Percentiles rank a stretch among this genome's conserved stretches.
Conservation (phyloP, 1,140 invertebrate species). For the Chlorops oryzae region DNA sequence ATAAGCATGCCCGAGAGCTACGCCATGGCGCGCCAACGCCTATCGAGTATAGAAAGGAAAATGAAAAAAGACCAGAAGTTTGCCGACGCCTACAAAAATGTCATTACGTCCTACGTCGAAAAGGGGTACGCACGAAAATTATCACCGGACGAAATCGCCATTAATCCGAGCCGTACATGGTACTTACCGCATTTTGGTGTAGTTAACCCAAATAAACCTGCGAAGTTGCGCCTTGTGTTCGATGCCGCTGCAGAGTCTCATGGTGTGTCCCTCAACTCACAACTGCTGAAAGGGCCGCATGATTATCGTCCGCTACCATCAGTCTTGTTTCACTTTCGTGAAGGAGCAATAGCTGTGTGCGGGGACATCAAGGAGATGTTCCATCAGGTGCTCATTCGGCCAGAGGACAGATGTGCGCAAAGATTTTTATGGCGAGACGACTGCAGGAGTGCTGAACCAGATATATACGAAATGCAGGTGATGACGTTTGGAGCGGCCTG, state of each 20-base stretch:
- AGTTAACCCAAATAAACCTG: constrained; percentile 23
- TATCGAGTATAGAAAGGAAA: constrained; percentile 3
- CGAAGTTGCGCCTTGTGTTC: constrained; percentile 21
- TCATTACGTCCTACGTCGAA: neutral
- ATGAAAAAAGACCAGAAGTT: neutral
- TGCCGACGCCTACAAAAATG: constrained; percentile 4
- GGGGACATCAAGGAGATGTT: constrained; percentile 43
- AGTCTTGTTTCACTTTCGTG: constrained; percentile 25
- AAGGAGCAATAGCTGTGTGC: constrained; percentile 14
- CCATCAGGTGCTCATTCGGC: constrained; percentile 18
- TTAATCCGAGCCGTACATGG: constrained; percentile 16
- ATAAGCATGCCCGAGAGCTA: neutral
- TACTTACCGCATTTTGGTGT: constrained; percentile 35
- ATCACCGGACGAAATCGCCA: neutral
- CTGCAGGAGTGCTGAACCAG: constrained; percentile 3
- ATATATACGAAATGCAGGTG: constrained; percentile 26
- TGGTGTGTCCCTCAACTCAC: constrained; percentile 28
- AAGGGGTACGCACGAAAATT: constrained; percentile 8
- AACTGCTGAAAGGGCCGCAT: constrained; percentile 27
- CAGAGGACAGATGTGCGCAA: constrained; percentile 25
- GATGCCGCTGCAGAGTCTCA: constrained; percentile 27
- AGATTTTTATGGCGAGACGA: constrained; percentile 33
- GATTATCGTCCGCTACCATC: constrained; percentile 24
- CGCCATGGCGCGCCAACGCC: neutral
- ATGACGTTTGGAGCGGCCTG: constrained; percentile 37